Base-by-base conservation (phyloP, 2,113 vertebrate species). In the Passer domesticus region DNA sequence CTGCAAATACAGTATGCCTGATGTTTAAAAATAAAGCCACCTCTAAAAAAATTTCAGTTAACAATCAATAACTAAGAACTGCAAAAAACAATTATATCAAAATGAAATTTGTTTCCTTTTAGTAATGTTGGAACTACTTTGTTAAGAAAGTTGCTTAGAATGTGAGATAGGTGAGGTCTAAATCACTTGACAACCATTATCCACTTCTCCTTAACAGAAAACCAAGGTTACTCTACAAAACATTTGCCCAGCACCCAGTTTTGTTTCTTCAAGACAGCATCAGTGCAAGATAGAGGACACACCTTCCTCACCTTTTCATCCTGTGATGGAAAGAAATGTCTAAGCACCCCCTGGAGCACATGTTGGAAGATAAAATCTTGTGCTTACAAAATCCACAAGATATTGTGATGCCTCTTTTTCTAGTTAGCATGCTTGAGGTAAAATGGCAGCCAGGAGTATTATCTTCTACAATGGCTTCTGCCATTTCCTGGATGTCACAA, bases 341-440 rank as follows among this genome's bases (percentile, higher is more conserved):
- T 18, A 66, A 92, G 46, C 39, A 91, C 3, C 2, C 35, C 43
- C n/a, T 46, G 39, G 5, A 93, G 35, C 37, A 62, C 69, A 81
- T 24, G 60, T 0, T 15, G 12, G 31, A 66, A 63, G 30, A 52
- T 23, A 2, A 1, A 28, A 72, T 16, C 52, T 20, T 19, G 12
- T 16, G 8, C 41, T 68, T 60, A 63, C 4, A 7, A 28, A 53
- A 37, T 5, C 17, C 20, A 43, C n/a, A 67, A 43, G 46, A 91
- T 58, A 58, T 41, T 1, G 9, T 0, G 5, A 56, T 44, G 30
- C n/a, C 27, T 43, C 13, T 9, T 37, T 27, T 37, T 50, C 24
- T 23, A 7, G 11, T 37, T 15, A 59, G 13, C 47, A 60, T 20
- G 41, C 25, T 23, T 41, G 41, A 66, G 23, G 23, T 12, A 10